Base-by-base conservation (phyloP, 2,888 invertebrate species). In the Morpho achilles region DNA sequence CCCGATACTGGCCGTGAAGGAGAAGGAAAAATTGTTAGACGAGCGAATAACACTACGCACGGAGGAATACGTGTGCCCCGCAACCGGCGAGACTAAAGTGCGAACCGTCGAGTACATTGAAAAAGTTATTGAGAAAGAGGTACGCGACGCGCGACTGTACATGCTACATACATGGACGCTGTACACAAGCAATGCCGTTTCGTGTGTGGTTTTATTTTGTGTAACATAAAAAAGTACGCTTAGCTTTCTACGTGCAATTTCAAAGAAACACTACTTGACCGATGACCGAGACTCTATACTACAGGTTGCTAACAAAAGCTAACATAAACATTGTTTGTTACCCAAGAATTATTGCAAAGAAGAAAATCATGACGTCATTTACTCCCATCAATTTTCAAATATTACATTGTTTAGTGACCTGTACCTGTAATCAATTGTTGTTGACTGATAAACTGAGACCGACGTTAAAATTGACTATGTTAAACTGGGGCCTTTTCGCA, bases 111-210 rank as follows among this genome's bases (percentile, higher is more conserved):
- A 97, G 93, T 96, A 96, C 92, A 96, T 97, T 91, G 97, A 97
- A 93, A 97, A 97, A 93, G 94, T 96, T 91, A 96, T 97, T 92
- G 97, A 97, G 92, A 96, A 95, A 93, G 97, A 97, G 97, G 97
- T 97, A 96, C 84, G 78, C 76, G 80, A 75, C 73, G 73, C 78
- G 80, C 77, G 75, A 73, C 71, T 87, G 86, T 87, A 84, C 73
- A 85, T 84, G 84, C 84, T 77, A 66, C 68, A 64, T 69, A 67
- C 70, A 71, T 72, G 74, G 73, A 76, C 80, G 89, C 89, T 87
- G 87, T 87, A 87, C 83, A 87, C 87, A 82, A 76, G 80, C 83
- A 84, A 82, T 80, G 81, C 83, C 77, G 79, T 82, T 80, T 77
- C 77, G 76, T 83, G 83, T 84, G 86, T 87, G 87, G 80, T 83